These are phyloP conservation scores for Dryas iulia DNA, from an alignment of 1,140 invertebrate species.

Conservation along the genomic window DNA sequence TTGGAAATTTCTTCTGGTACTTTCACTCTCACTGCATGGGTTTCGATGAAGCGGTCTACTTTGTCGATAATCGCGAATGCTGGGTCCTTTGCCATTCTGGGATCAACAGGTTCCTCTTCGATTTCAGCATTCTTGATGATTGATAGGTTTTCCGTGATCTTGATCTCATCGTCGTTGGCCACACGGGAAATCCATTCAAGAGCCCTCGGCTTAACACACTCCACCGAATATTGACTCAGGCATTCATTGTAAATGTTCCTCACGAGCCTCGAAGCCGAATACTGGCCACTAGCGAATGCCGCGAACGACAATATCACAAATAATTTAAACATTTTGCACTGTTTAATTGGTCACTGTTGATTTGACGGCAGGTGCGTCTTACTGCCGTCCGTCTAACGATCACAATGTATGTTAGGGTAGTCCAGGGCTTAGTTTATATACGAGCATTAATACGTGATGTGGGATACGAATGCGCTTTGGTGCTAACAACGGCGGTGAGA, in stretches of 20 bases:
- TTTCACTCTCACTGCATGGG: slow-evolving; percentile 83
- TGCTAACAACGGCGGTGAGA: slow-evolving; percentile 51
- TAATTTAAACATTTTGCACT: slow-evolving; percentile 70
- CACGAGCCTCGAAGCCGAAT: slow-evolving; percentile 81
- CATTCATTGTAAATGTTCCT: slow-evolving; percentile 84
- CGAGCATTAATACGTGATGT: slow-evolving; percentile 78
- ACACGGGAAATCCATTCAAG: slow-evolving; percentile 86
- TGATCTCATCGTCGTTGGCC: slow-evolving; percentile 84
- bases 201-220: slow-evolving; percentile 88
- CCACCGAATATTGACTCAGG: slow-evolving; percentile 82
- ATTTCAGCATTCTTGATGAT: slow-evolving; percentile 82
- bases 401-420: slow-evolving; percentile 75
- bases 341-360: slow-evolving; percentile 43
- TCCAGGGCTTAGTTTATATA: slow-evolving; percentile 79
- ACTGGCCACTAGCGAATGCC: slow-evolving; percentile 59
- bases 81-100: slow-evolving; percentile 66
- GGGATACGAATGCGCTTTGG: slow-evolving; percentile 54
- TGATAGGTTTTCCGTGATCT: slow-evolving; percentile 86
- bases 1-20: slow-evolving; percentile 82
- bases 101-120: slow-evolving; percentile 67
- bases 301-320: slow-evolving; percentile 64
- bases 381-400: slow-evolving; percentile 64
- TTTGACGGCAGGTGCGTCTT: slow-evolving; percentile 63
- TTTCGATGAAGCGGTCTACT: slow-evolving; percentile 84
- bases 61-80: slow-evolving; percentile 81